Evolutionary conservation across 1,140 invertebrate genomes (phyloP), one percentile per base, ranked within the genome.

Genomic region (Drosophila bocqueti): DNA sequence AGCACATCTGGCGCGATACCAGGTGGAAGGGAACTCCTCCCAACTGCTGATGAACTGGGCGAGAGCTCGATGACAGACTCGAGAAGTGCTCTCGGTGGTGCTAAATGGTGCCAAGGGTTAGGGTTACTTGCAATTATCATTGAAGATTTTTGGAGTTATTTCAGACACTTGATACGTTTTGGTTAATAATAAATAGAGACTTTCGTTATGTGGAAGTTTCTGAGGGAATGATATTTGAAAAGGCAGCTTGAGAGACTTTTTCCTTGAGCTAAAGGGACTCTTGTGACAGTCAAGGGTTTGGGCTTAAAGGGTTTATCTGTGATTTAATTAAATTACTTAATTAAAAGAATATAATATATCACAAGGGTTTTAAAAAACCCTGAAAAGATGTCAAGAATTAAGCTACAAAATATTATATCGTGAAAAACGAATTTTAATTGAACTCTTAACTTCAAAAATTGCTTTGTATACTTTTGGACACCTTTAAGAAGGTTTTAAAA

Each of bases 1-100:
- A 16, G 47, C 81, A 77, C 81, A 85, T 84, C 81, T 85, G 82
- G 52, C 77, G 45, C 40, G n/a, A 66, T 61, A 62, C 47, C 34
- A 61, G 62, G 64, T 79, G 54, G 45, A 57, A 31, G 54, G 54
- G 36, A 57, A 38, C 18, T 18, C 15, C 3, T 18, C 11, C 9
- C 11, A 46, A 36, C 34, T n/a, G 2, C 29, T 40, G 29, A 69
- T 67, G 42, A 47, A 67, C 36, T 38, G 69, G 47, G 26, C 45
- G 26, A 47, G 60, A 52, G 31, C 66, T 42, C 36, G 61, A 46
- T 59, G 57, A 73, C 58, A 72, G 72, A 16, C 58, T 63, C 38
- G 38, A 73, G 34, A 63, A 57, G 68, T 38, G 29, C 66, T 52
- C 40, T 54, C 34, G 63, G 67, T 67, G 63, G 64, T 71, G 67